Conservation (phyloP, 2,113 vertebrate genomes). For the Tapirus terrestris region DNA sequence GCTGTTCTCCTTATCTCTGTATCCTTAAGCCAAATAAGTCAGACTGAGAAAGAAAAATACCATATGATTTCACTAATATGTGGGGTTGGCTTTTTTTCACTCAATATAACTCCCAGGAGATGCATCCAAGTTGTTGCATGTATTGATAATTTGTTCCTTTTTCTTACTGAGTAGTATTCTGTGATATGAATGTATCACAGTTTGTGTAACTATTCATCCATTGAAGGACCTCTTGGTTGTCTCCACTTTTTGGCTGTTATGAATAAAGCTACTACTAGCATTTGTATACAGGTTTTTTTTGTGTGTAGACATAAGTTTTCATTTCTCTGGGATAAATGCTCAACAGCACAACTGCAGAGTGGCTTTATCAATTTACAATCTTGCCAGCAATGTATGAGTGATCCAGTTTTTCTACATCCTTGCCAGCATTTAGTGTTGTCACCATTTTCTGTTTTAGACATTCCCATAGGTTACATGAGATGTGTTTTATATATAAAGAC, state of each 20-base stretch:
- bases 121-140: background rate
- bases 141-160: background rate
- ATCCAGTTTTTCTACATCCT: background rate
- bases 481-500: background rate
- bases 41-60: no score
- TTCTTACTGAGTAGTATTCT: background rate
- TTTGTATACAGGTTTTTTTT: background rate
- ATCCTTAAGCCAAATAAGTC: no score
- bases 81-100: background rate
- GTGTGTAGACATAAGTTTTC: background rate
- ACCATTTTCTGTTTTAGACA: background rate
- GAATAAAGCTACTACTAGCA: background rate
- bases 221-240: background rate
- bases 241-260: background rate
- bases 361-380: background rate
- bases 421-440: background rate
- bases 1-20: no score
- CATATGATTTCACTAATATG: no score
- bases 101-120: background rate
- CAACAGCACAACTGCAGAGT: background rate
- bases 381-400: background rate
- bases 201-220: background rate
- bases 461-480: background rate
- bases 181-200: background rate
- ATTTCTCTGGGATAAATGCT: background rate